phyloP scores from a whole-genome alignment of 2,888 invertebrate genomes.

The Harmothoe impar region DNA sequence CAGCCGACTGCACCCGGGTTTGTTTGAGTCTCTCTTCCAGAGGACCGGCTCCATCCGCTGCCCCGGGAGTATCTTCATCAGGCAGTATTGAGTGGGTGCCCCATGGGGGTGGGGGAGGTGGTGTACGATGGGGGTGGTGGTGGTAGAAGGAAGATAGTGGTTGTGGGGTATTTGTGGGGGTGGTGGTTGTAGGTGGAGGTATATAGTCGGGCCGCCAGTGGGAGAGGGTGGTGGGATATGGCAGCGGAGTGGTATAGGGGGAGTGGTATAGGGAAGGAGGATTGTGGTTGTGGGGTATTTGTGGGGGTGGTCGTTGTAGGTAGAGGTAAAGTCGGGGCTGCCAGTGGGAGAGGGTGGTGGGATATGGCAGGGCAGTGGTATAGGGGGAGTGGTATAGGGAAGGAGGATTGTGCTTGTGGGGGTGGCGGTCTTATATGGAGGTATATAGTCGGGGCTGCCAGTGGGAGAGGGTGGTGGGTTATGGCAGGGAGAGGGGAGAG shows the following conservation, averaged over 20 bases:
- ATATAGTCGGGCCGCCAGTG: not conserved
- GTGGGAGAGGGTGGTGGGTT: too few relatives aligned
- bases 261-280: too few relatives aligned
- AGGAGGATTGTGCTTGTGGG: too few relatives aligned
- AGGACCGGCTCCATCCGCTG: not conserved
- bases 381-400: too few relatives aligned
- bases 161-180: not conserved
- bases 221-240: too few relatives aligned
- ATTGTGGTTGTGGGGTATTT: too few relatives aligned
- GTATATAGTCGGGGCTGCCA: not conserved
- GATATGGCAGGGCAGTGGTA: too few relatives aligned
- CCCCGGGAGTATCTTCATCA: conserved; percentile 31
- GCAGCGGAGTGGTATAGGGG: too few relatives aligned
- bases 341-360: too few relatives aligned
- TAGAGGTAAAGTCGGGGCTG: not conserved
- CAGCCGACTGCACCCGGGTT: not conserved
- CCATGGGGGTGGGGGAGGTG: not conserved
- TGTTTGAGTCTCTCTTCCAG: not conserved
- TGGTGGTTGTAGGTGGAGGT: not conserved
- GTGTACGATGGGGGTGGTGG: not conserved
- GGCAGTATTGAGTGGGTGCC: conserved; percentile 25
- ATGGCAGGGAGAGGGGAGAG: too few relatives aligned
- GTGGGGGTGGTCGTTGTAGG: not conserved
- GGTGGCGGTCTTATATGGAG: not conserved
- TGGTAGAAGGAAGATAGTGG: not conserved